Percentiles rank a stretch among this genome's conserved stretches.
phyloP scores from a whole-genome alignment of 1,140 invertebrate species.

The Drosophila busckii region DNA sequence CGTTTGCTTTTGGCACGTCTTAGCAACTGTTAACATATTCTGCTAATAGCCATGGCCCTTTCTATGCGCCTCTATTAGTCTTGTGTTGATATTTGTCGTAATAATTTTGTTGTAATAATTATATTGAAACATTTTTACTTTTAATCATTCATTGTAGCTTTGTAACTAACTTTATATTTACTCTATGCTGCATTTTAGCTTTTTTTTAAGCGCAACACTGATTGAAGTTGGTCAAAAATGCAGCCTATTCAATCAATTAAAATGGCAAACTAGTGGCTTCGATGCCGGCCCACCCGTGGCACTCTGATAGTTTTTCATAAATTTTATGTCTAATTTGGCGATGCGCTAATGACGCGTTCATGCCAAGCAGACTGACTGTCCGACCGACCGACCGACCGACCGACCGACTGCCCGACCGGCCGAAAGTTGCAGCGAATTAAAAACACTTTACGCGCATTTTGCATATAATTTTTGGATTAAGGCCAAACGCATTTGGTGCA shows the following conservation, averaged over 20 bases:
- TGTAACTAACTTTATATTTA: too few species aligned
- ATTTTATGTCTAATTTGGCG: conserved; percentile 39
- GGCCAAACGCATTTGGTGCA: conserved; percentile 37
- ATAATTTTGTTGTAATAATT: too few species aligned
- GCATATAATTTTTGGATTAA: conserved; percentile 60
- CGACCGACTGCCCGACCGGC: background rate
- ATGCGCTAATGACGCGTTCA: conserved; percentile 39
- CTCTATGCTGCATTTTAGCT: too few species aligned
- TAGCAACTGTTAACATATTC: too few species aligned
- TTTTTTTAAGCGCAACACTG: too few species aligned
- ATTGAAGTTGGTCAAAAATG: too few species aligned
- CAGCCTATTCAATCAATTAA: conserved; percentile 39
- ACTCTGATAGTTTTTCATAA: conserved; percentile 29
- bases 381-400: background rate
- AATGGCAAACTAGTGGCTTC: conserved; percentile 9
- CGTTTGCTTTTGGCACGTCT: too few species aligned
- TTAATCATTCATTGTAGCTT: too few species aligned
- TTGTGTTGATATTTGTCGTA: too few species aligned
- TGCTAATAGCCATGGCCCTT: too few species aligned
- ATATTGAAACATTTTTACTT: too few species aligned
- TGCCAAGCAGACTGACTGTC: conserved; percentile 27
- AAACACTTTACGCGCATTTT: conserved; percentile 56
- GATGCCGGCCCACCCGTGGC: conserved; percentile 4
- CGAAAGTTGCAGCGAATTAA: conserved; percentile 56
- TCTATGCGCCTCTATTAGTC: too few species aligned